A percentile compares a stretch with the other conserved stretches of the same genome.
These are phyloP conservation scores for Pachyuromys duprasi DNA, from an alignment of 2,797 vertebrate genomes.

Conservation along the genomic window DNA sequence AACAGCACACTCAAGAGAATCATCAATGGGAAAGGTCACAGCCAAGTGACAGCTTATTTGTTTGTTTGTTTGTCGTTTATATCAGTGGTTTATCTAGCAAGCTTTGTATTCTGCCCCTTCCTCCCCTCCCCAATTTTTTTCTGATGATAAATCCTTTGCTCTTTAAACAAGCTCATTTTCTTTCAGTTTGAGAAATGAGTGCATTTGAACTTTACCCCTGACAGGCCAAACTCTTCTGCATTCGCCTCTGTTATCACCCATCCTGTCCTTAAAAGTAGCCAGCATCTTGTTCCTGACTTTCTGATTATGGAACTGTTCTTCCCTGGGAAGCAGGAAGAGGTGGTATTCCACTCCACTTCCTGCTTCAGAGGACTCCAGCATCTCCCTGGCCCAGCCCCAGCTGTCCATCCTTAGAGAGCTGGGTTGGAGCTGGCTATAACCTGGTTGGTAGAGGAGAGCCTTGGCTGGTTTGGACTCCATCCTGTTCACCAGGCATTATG, in stretches of 20 bases:
- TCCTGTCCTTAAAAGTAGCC: neutral
- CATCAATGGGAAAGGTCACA: constrained; percentile 31
- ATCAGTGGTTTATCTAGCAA: neutral
- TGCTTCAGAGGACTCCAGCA: neutral
- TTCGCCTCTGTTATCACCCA: neutral
- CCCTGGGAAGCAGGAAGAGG: neutral
- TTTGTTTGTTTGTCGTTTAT: neutral
- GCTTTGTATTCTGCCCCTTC: neutral
- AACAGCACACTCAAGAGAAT: constrained; percentile 44
- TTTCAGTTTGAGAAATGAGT: neutral
- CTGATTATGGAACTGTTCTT: neutral
- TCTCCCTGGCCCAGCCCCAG: neutral
- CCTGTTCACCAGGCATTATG: neutral
- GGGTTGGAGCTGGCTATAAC: accelerated
- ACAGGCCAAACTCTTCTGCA: neutral
- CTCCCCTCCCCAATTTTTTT: neutral
- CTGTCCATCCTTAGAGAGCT: neutral
- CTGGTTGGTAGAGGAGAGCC: neutral
- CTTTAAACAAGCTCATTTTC: neutral
- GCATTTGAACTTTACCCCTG: neutral
- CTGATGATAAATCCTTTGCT: neutral
- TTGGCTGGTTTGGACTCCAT: neutral
- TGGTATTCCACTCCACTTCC: neutral
- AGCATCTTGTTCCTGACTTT: neutral
- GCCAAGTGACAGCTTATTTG: neutral